Conservation (phyloP, 2,113 vertebrate species). For the Coregonus clupeaformis region DNA sequence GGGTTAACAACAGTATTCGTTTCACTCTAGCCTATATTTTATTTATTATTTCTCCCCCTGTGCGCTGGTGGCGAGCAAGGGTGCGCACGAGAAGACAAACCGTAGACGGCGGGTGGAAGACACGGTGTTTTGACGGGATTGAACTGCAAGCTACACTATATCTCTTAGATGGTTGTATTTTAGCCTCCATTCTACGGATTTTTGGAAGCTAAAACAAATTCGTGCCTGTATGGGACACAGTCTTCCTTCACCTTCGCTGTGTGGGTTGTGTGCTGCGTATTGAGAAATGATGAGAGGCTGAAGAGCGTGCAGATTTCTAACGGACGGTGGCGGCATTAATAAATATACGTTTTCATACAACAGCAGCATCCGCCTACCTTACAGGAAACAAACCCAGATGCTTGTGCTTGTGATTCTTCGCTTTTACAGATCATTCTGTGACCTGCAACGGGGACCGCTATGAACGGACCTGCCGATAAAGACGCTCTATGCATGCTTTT, state of each 20-base stretch:
- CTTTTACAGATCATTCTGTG: conserved; percentile 3
- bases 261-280: conserved; percentile 22
- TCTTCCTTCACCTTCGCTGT: conserved; percentile 27
- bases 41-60: conserved; percentile 26
- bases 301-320: conserved; percentile 41
- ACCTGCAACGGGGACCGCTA: conserved; percentile 35
- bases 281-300: conserved; percentile 16
- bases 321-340: conserved; percentile 54
- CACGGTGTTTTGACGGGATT: conserved; percentile 47
- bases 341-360: conserved; percentile 43
- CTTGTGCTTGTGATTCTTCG: conserved; percentile 35
- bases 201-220: conserved; percentile 52
- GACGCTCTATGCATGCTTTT: conserved; percentile 29
- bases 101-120: conserved; percentile 38
- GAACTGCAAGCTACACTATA: conserved; percentile 10
- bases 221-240: conserved; percentile 41
- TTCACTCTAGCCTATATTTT: conserved; percentile 29
- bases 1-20: conserved; percentile 40
- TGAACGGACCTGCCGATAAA: conserved; percentile 12
- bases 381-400: conserved; percentile 31
- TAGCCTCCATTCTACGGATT: conserved; percentile 44
- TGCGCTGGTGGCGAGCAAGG: conserved; percentile 39
- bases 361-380: conserved; percentile 35
- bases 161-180: conserved; percentile 23
- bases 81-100: conserved; percentile 48